A percentile compares a stretch with the other conserved stretches of the same genome.
Evolutionary conservation across 1,140 invertebrate species (phyloP).

Genomic region (Telenomus remus): DNA sequence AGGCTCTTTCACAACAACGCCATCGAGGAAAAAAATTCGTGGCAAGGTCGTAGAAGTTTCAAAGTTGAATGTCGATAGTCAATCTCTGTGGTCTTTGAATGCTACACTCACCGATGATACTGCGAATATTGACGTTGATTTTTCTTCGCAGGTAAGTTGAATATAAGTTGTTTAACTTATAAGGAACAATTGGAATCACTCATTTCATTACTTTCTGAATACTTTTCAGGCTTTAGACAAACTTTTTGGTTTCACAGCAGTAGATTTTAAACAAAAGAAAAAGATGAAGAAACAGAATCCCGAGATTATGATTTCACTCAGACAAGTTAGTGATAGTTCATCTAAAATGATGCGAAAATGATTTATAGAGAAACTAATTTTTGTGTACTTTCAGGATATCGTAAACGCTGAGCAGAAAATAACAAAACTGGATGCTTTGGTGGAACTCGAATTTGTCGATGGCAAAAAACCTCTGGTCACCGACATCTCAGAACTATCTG

Average conservation of each 20-base stretch:
- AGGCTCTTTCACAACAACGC: slow-evolving; percentile 19
- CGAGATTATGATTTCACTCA: slow-evolving; percentile 39
- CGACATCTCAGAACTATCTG: slow-evolving; percentile 57
- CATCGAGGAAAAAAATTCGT: slow-evolving; percentile 52
- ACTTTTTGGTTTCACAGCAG: slow-evolving; percentile 26
- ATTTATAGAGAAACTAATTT: background rate
- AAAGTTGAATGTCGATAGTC: slow-evolving; percentile 54
- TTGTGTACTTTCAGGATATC: slow-evolving; percentile 52
- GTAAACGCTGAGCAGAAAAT: slow-evolving; percentile 61
- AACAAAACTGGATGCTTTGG: slow-evolving; percentile 60
- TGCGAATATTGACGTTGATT: slow-evolving; percentile 61
- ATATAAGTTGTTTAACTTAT: no score
- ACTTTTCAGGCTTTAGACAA: slow-evolving; percentile 62
- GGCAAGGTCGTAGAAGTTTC: slow-evolving; percentile 45
- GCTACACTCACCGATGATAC: slow-evolving; percentile 63
- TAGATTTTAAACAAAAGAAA: slow-evolving; percentile 65
- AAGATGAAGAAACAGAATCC: slow-evolving; percentile 63
- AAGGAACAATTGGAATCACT: no score
- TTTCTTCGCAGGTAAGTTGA: slow-evolving; percentile 63
- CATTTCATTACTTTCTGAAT: background rate
- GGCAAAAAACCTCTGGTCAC: slow-evolving; percentile 57
- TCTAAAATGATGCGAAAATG: background rate
- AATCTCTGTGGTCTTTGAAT: slow-evolving; percentile 58
- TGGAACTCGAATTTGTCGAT: slow-evolving; percentile 63
- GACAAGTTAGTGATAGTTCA: slow-evolving; percentile 15